Conservation (phyloP, 1,140 invertebrate species). For the Sycophila sp. region DNA sequence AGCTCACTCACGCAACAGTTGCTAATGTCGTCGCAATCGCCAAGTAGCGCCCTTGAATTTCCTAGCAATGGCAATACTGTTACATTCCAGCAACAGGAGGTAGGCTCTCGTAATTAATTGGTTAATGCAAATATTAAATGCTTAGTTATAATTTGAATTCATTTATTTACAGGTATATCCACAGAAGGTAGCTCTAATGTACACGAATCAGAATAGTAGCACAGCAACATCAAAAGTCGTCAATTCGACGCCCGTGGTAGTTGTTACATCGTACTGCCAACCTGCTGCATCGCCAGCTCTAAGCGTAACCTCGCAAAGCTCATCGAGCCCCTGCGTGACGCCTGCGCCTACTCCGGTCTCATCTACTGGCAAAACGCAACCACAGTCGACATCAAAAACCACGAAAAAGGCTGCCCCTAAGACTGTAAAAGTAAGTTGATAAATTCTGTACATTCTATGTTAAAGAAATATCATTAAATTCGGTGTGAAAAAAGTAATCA, state of each 20-base stretch:
- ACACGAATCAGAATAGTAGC: conserved; percentile 61
- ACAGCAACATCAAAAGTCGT: conserved; percentile 56
- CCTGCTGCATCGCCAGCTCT: conserved; percentile 70
- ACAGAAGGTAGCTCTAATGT: conserved; percentile 62
- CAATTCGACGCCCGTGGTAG: conserved; percentile 69
- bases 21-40: conserved; percentile 57
- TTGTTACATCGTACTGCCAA: conserved; percentile 71
- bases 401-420: conserved; percentile 69
- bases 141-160: too few species aligned
- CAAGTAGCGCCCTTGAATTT: conserved; percentile 48
- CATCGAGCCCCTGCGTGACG: conserved; percentile 71
- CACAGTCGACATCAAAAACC: conserved; percentile 64
- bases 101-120: too few species aligned
- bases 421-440: conserved; percentile 67
- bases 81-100: conserved; percentile 50
- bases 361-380: conserved; percentile 56
- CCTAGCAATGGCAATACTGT: conserved; percentile 53
- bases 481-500: too few species aligned
- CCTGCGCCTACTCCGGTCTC: conserved; percentile 65
- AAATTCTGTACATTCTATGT: too few species aligned
- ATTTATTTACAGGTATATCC: conserved; percentile 57
- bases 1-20: conserved; percentile 56
- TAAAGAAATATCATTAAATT: too few species aligned
- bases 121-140: too few species aligned
- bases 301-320: conserved; percentile 72